phyloP scores from a whole-genome alignment of 2,888 invertebrate genomes.

The Periphyllus acericola region DNA sequence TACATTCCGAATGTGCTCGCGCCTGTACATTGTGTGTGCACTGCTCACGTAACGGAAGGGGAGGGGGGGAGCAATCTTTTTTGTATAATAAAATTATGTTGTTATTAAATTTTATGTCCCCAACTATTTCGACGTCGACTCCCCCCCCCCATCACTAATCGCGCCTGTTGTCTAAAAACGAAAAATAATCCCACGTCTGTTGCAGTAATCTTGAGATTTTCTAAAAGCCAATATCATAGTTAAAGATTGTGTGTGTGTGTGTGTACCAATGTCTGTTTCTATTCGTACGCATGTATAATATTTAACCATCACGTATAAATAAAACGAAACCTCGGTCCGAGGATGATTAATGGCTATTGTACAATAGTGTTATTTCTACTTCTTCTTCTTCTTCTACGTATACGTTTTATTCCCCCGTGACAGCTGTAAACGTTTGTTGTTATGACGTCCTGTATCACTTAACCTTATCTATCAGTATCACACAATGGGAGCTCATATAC shows the following conservation, averaged over 20 bases:
- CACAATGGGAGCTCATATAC: slow-evolving; percentile 12
- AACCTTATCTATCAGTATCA: slow-evolving; percentile 61
- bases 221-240: slow-evolving; percentile 12
- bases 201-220: neutral
- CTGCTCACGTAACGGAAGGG: neutral
- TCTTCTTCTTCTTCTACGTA: neutral
- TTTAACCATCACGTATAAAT: slow-evolving; percentile 35
- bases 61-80: neutral
- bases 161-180: neutral
- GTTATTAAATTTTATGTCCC: slow-evolving; percentile 45
- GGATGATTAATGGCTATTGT: slow-evolving; percentile 58
- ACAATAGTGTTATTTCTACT: slow-evolving; percentile 39
- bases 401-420: slow-evolving; percentile 20
- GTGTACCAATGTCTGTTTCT: neutral
- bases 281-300: neutral
- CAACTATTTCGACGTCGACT: neutral
- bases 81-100: slow-evolving; percentile 37
- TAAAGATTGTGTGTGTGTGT: neutral
- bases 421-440: slow-evolving; percentile 61
- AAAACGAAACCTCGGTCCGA: slow-evolving; percentile 45
- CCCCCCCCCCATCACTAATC: neutral
- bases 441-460: slow-evolving; percentile 60
- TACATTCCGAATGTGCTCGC: slow-evolving; percentile 26
- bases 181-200: slow-evolving; percentile 5
- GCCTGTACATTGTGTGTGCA: neutral